Percentiles rank a stretch among this genome's conserved stretches.
Evolutionary conservation across 2,797 vertebrate species (phyloP).

Genomic region (Chloroceryle inda): DNA sequence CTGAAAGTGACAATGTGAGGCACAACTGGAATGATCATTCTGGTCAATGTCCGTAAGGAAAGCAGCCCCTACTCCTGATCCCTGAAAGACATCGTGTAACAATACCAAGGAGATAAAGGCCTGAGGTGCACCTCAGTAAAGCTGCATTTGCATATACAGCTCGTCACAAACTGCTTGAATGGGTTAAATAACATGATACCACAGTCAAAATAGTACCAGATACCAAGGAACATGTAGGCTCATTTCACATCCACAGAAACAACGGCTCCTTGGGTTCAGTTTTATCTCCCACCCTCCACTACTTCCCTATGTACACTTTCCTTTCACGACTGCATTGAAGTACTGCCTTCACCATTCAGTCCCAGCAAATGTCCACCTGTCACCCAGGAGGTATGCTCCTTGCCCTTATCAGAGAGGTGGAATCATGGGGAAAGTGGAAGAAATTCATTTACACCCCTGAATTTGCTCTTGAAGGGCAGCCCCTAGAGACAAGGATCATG

Average conservation of each 20-base stretch:
- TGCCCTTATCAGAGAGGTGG: neutral
- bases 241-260: neutral
- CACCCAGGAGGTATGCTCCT: neutral
- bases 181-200: neutral
- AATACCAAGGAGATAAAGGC: neutral
- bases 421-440: neutral
- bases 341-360: neutral
- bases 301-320: neutral
- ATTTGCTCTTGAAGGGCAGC: neutral
- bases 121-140: neutral
- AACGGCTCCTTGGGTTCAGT: neutral
- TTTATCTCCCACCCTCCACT: neutral
- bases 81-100: neutral
- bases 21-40: neutral
- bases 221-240: neutral
- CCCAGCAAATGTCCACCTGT: fast-evolving
- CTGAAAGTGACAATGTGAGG: neutral
- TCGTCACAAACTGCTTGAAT: neutral
- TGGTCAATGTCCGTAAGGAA: neutral
- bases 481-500: neutral
- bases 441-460: neutral
- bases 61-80: neutral
- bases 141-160: neutral
- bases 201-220: neutral
- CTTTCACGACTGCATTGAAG: neutral